phyloP scores from a whole-genome alignment of 2,113 vertebrate species.

The Mormoops blainvillei region DNA sequence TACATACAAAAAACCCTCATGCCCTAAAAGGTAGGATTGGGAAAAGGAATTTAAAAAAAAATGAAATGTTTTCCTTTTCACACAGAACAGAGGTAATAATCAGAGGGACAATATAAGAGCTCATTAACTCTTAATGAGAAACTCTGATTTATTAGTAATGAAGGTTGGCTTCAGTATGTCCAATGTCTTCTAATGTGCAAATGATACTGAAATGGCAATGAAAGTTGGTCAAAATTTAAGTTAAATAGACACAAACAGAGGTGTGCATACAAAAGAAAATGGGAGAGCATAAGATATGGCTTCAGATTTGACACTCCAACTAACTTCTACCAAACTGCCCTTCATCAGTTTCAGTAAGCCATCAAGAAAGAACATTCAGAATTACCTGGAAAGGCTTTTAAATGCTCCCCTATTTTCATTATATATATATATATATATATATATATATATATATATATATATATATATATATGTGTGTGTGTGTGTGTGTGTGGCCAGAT shows the following conservation, averaged over 20 bases:
- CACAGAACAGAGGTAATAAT: constrained; percentile 59
- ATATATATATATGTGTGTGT: too few species aligned
- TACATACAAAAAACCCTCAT: not conserved
- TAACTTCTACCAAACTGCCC: not conserved
- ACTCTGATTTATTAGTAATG: constrained; percentile 64
- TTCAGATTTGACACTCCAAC: not conserved
- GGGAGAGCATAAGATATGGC: not conserved
- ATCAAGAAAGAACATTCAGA: not conserved
- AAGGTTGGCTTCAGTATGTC: constrained; percentile 49
- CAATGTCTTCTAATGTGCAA: constrained; percentile 48
- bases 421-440: not conserved
- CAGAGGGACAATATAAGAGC: constrained; percentile 56
- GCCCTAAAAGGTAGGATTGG: not conserved
- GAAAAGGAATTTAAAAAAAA: constrained; percentile 56
- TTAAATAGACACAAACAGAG: constrained; percentile 25
- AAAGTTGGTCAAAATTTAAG: constrained; percentile 47
- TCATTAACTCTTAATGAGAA: constrained; percentile 66
- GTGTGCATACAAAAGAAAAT: not conserved
- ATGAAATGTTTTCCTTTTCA: constrained; percentile 62
- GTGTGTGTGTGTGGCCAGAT: not conserved
- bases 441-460: too few species aligned
- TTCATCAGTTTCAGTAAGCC: not conserved
- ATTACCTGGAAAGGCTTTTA: not conserved
- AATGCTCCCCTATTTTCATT: not conserved
- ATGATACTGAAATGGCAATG: constrained; percentile 47